Conservation (phyloP, 2,888 invertebrate genomes). For the Ceratothoa steindachneri region DNA sequence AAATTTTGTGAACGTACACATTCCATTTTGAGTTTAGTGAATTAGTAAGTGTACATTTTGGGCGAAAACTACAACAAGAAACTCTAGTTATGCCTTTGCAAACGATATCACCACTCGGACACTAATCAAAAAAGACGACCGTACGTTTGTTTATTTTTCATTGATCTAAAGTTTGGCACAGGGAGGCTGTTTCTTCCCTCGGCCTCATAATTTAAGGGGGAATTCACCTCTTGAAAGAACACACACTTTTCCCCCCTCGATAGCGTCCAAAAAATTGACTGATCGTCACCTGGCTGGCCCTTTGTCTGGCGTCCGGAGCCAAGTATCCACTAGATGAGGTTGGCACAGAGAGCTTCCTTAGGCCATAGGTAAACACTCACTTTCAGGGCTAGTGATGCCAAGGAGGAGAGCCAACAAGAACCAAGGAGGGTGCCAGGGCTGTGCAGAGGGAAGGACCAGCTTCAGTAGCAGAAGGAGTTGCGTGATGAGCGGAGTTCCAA, state of each 20-base stretch:
- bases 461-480: slow-evolving; percentile 7
- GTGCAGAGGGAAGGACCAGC: neutral
- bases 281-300: slow-evolving; percentile 8
- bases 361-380: slow-evolving; percentile 15
- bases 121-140: neutral
- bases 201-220: neutral
- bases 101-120: neutral
- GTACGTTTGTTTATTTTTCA: slow-evolving; percentile 2
- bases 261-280: slow-evolving; percentile 5
- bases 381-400: neutral
- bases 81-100: too few relatives aligned
- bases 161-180: slow-evolving; percentile 3
- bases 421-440: neutral
- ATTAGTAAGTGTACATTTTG: too few relatives aligned
- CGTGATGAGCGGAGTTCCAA: neutral
- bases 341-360: slow-evolving; percentile 8
- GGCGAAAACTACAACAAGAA: too few relatives aligned
- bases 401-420: slow-evolving; percentile 6
- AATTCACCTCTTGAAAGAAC: neutral
- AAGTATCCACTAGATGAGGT: slow-evolving; percentile 6
- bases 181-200: neutral
- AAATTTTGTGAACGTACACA: too few relatives aligned
- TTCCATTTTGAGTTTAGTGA: too few relatives aligned
- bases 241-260: neutral
- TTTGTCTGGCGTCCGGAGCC: slow-evolving; percentile 10